A percentile compares a stretch with the other conserved stretches of the same genome.
phyloP scores from a whole-genome alignment of 2,113 vertebrate genomes.

The Labeo rohita region DNA sequence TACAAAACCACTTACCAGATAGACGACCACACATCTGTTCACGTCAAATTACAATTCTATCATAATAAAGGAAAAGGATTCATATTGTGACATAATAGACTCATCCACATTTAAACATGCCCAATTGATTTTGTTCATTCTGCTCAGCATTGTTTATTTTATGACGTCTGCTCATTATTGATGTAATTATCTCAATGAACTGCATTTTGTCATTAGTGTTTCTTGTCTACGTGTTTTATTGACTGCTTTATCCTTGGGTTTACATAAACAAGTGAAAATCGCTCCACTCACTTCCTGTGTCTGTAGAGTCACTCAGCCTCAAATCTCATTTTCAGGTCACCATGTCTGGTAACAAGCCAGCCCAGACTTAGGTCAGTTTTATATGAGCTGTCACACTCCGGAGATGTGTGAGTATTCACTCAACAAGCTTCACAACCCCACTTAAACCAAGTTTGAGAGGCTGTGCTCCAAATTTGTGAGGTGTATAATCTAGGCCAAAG shows the following conservation, averaged over 20 bases:
- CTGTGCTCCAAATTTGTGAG: not conserved
- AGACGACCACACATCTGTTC: not conserved
- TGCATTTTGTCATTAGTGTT: not conserved
- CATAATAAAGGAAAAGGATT: not conserved
- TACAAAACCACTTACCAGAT: not conserved
- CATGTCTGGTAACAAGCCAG: not conserved
- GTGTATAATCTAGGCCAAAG: not conserved
- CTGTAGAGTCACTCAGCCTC: slow-evolving; percentile 2
- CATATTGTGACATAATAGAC: not conserved
- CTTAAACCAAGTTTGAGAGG: not conserved
- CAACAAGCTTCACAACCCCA: not conserved
- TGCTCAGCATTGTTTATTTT: not conserved
- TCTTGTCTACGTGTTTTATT: not conserved
- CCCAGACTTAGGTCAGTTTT: not conserved
- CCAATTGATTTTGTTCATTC: not conserved
- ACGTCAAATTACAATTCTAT: not conserved
- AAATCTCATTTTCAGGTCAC: slow-evolving; percentile 15
- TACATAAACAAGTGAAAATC: not conserved
- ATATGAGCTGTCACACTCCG: not conserved
- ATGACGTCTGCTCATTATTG: slow-evolving; percentile 12
- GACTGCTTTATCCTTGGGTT: not conserved
- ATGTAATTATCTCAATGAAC: not conserved
- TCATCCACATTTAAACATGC: slow-evolving; percentile 1
- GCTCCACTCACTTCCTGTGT: not conserved
- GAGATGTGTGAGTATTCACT: not conserved